Evolutionary conservation across 2,888 invertebrate genomes (phyloP).

Genomic region (Tenthredo distinguenda): DNA sequence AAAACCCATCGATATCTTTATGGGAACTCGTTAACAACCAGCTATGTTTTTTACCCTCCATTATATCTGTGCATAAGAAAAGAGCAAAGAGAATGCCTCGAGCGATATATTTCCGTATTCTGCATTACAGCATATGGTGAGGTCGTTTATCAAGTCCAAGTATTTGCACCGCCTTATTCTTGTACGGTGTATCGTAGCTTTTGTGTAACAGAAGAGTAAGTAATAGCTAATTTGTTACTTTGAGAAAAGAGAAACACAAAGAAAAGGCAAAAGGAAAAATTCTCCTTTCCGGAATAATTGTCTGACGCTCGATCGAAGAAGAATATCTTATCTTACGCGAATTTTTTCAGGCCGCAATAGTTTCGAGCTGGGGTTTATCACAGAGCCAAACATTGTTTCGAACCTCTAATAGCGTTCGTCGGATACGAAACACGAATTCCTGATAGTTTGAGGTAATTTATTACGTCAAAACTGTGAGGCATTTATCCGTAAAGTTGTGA

Average conservation of each 20-base stretch:
- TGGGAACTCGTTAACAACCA: background rate
- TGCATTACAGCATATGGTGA: constrained; percentile 25
- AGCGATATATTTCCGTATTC: constrained; percentile 31
- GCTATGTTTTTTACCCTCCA: background rate
- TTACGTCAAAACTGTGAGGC: background rate
- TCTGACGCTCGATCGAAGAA: background rate
- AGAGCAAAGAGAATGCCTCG: background rate
- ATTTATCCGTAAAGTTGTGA: background rate
- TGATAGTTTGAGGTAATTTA: background rate
- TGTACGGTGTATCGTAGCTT: background rate
- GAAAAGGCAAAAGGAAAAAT: background rate
- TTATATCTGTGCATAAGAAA: background rate
- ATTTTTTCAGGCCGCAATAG: background rate
- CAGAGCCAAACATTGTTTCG: background rate
- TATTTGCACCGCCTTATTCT: constrained; percentile 42
- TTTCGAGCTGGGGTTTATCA: background rate
- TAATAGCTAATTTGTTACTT: constrained; percentile 16
- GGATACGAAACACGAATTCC: constrained; percentile 10
- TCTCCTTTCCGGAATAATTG: background rate
- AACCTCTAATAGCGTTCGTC: background rate
- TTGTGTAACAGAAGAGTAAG: constrained; percentile 5
- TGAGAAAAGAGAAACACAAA: background rate
- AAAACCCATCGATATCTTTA: background rate
- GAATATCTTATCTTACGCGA: background rate
- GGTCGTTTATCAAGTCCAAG: constrained; percentile 35